phyloP scores from a whole-genome alignment of 2,797 vertebrate species.

The Megaceryle alcyon region DNA sequence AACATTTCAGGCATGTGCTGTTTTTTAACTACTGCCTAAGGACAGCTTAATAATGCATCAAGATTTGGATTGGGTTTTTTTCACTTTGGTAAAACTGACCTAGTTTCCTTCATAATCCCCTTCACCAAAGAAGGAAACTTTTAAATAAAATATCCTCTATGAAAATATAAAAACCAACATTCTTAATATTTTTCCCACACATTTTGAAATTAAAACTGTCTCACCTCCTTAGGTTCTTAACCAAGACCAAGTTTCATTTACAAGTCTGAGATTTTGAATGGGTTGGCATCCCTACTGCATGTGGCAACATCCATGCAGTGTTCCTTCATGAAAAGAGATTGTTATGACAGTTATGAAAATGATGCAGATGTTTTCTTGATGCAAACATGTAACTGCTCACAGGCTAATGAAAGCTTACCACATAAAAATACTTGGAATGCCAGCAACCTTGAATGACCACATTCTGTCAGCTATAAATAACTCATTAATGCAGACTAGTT shows the following conservation, averaged over 20 bases:
- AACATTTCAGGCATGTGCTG: conserved; percentile 7
- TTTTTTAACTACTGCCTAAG: conserved; percentile 25
- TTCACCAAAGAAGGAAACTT: conserved; percentile 26
- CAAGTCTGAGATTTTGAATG: conserved; percentile 51
- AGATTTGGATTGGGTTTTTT: background rate
- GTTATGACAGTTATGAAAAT: conserved; percentile 53
- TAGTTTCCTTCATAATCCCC: conserved; percentile 39
- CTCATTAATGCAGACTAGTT: conserved; percentile 46
- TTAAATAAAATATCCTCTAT: conserved; percentile 48
- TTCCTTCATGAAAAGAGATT: conserved; percentile 10
- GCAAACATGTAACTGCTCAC: conserved; percentile 47
- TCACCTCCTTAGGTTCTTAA: conserved; percentile 59
- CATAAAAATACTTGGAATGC: conserved; percentile 52
- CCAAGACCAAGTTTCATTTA: conserved; percentile 53
- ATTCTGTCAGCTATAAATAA: conserved; percentile 53
- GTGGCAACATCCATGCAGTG: background rate
- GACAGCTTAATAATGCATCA: conserved; percentile 69
- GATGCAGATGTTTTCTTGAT: conserved; percentile 53
- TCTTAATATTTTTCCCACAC: conserved; percentile 5
- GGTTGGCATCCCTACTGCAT: conserved; percentile 7
- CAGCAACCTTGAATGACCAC: conserved; percentile 45
- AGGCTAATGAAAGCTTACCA: conserved; percentile 35
- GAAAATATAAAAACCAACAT: conserved; percentile 37
- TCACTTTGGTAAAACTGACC: conserved; percentile 61
- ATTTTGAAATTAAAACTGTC: conserved; percentile 59